Evolutionary conservation across 2,113 vertebrate species (phyloP).

Genomic region (Plotosus lineatus): DNA sequence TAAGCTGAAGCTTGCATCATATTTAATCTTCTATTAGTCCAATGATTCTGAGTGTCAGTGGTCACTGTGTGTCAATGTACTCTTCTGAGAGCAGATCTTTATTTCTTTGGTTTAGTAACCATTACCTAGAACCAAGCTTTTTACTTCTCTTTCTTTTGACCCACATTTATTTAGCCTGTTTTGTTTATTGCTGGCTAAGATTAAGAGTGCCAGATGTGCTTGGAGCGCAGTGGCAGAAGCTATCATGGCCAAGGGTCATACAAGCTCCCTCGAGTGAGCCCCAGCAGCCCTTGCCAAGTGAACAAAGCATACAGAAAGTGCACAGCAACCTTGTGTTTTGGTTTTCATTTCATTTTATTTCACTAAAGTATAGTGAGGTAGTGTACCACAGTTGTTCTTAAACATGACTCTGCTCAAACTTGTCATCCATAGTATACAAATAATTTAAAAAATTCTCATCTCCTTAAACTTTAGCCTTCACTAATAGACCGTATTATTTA

Average conservation of each 20-base stretch:
- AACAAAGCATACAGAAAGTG: neutral
- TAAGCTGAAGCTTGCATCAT: neutral
- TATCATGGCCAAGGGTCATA: conserved; percentile 19
- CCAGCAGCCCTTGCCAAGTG: neutral
- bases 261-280: neutral
- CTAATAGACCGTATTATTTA: neutral
- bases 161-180: conserved; percentile 56
- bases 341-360: neutral
- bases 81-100: conserved; percentile 27
- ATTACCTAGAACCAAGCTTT: conserved; percentile 54
- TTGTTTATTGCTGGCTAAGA: conserved; percentile 49
- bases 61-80: conserved; percentile 30
- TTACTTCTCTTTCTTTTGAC: conserved; percentile 55
- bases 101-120: conserved; percentile 34
- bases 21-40: conserved; percentile 16
- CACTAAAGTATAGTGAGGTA: neutral
- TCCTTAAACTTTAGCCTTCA: neutral
- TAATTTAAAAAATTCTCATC: neutral
- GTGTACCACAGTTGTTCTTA: neutral
- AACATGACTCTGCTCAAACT: neutral
- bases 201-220: conserved; percentile 59
- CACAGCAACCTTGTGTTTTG: neutral
- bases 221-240: conserved; percentile 27
- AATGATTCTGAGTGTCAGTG: conserved; percentile 11
- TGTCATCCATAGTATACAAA: neutral